These are phyloP conservation scores for Plusia festucae DNA, from an alignment of 2,888 invertebrate genomes.

Conservation along the genomic window DNA sequence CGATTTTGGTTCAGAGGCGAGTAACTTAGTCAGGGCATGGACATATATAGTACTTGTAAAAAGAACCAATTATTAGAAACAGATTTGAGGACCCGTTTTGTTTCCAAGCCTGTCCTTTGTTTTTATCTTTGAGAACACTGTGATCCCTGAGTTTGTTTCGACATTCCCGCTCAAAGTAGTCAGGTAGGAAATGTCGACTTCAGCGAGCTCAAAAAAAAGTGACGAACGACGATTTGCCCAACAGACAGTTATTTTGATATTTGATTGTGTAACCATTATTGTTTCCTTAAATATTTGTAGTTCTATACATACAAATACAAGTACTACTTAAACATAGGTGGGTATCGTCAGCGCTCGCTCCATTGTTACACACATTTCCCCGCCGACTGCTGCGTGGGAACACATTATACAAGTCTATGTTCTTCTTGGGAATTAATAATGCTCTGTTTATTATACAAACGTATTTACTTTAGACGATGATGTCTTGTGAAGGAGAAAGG, in stretches of 20 bases:
- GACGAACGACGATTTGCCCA: too few species aligned
- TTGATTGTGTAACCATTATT: conserved; percentile 50
- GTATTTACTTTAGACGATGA: neutral
- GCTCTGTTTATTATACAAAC: conserved; percentile 16
- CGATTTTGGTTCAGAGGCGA: too few species aligned
- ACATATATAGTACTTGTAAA: too few species aligned
- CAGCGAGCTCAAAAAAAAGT: too few species aligned
- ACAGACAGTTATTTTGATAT: conserved; percentile 20
- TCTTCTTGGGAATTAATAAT: conserved; percentile 25
- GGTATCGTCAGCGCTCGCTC: conserved; percentile 6
- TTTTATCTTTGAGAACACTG: too few species aligned
- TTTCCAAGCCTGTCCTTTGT: too few species aligned
- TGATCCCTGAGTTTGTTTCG: too few species aligned
- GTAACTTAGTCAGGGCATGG: too few species aligned
- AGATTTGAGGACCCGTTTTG: too few species aligned
- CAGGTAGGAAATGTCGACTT: too few species aligned
- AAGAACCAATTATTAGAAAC: too few species aligned
- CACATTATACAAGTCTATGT: conserved; percentile 19
- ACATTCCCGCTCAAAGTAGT: too few species aligned
- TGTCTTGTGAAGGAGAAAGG: neutral
- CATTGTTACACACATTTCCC: conserved; percentile 23
- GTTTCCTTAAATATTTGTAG: conserved; percentile 36
- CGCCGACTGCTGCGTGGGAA: conserved; percentile 18
- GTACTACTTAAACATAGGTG: neutral
- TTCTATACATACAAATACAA: conserved; percentile 14